phyloP scores from a whole-genome alignment of 1,140 invertebrate genomes.

The Pseudomyrmex dendroicus region DNA sequence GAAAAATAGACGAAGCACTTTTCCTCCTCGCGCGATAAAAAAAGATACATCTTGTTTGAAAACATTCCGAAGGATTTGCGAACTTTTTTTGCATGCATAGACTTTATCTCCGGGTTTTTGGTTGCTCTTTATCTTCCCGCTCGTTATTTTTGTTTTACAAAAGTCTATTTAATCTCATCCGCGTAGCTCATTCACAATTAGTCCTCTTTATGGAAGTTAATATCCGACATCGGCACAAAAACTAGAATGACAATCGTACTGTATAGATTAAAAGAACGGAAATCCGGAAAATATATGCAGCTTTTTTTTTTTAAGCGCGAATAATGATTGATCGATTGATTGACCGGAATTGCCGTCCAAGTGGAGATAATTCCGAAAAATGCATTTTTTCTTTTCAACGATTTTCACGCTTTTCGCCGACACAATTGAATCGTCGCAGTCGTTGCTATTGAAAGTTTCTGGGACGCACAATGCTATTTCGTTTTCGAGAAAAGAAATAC shows the following conservation, averaged over 20 bases:
- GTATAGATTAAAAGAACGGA: slow-evolving; percentile 32
- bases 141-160: slow-evolving; percentile 16
- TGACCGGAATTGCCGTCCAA: slow-evolving; percentile 14
- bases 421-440: background rate
- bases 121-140: background rate
- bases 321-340: background rate
- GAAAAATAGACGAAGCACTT: background rate
- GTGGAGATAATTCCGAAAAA: slow-evolving; percentile 24
- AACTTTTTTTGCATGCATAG: background rate
- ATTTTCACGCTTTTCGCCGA: background rate
- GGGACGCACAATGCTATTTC: slow-evolving; percentile 30
- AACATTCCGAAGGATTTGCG: background rate
- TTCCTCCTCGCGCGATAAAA: background rate
- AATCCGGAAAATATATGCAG: background rate
- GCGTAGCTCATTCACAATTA: background rate
- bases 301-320: slow-evolving; percentile 9
- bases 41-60: slow-evolving; percentile 2
- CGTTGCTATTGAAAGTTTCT: background rate
- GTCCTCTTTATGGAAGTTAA: background rate
- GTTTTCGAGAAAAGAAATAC: background rate
- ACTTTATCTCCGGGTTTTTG: slow-evolving; percentile 3
- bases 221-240: background rate
- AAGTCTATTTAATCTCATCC: background rate
- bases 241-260: background rate
- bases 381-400: background rate